Percentiles rank a stretch among this genome's conserved stretches.
Conservation (phyloP, 2,113 vertebrate genomes). For the Mixornis gularis region DNA sequence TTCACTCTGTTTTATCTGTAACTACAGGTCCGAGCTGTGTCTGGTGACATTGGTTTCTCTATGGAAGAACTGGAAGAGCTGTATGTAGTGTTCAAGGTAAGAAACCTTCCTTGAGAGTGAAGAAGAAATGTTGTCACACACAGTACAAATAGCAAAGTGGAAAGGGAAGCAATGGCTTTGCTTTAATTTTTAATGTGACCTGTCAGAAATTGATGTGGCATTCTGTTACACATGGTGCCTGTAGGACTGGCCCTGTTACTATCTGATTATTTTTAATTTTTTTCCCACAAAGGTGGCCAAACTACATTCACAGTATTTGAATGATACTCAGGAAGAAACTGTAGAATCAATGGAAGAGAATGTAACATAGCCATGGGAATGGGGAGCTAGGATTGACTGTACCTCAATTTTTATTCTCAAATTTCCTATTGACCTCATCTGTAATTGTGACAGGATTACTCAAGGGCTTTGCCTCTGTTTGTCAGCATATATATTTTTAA, state of each 20-base stretch:
- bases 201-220: not conserved
- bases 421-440: not conserved
- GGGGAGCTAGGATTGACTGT: not conserved
- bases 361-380: not conserved
- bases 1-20: not conserved
- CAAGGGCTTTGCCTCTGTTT: not conserved
- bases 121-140: not conserved
- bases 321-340: not conserved
- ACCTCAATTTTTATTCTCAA: not conserved
- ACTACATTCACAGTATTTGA: not conserved
- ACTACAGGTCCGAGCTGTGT: constrained; percentile 88
- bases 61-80: constrained; percentile 94
- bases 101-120: not conserved
- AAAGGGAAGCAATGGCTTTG: not conserved
- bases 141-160: not conserved
- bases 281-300: not conserved
- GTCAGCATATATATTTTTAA: not conserved
- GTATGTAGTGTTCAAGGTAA: constrained; percentile 94
- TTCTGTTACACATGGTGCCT: not conserved
- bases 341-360: not conserved
- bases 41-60: constrained; percentile 89
- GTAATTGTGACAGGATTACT: not conserved
- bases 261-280: not conserved
- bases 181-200: not conserved
- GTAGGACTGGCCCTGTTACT: not conserved